Percentiles rank a stretch among this genome's conserved stretches.
Conservation (phyloP, 2,797 vertebrate species). For the Acrocephalus scirpaceus region DNA sequence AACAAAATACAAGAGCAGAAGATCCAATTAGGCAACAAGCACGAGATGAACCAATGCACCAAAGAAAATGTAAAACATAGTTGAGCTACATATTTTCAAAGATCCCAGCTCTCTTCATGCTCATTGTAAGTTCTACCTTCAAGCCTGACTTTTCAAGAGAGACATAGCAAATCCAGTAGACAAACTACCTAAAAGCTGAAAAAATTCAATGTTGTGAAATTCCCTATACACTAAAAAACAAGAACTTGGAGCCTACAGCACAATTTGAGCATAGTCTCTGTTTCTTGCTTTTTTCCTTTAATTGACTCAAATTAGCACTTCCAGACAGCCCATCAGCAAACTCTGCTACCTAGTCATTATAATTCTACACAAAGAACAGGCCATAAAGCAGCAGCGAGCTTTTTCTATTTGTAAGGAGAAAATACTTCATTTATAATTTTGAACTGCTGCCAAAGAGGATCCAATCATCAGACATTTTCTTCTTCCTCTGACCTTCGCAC, state of each 20-base stretch:
- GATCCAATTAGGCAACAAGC: background rate
- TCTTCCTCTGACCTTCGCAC: background rate
- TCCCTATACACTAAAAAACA: background rate
- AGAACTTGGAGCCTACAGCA: background rate
- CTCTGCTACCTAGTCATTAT: background rate
- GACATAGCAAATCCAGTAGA: background rate
- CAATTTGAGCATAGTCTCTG: background rate
- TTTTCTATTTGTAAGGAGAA: background rate
- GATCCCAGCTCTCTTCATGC: background rate
- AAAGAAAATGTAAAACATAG: background rate
- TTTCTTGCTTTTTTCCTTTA: background rate
- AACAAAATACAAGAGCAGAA: background rate
- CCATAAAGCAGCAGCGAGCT: background rate
- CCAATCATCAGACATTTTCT: background rate
- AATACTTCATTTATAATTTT: slow-evolving; percentile 3
- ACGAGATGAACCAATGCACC: background rate
- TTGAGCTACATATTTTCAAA: background rate
- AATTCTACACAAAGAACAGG: background rate
- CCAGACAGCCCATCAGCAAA: background rate
- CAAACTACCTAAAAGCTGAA: background rate
- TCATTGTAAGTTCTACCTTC: background rate
- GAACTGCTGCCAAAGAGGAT: background rate
- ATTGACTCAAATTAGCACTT: background rate
- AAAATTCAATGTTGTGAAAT: background rate
- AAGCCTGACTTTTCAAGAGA: background rate